Evolutionary conservation across 1,140 invertebrate species (phyloP), one percentile per base, ranked within the genome.

Genomic region (Zaprionus tsacasi): DNA sequence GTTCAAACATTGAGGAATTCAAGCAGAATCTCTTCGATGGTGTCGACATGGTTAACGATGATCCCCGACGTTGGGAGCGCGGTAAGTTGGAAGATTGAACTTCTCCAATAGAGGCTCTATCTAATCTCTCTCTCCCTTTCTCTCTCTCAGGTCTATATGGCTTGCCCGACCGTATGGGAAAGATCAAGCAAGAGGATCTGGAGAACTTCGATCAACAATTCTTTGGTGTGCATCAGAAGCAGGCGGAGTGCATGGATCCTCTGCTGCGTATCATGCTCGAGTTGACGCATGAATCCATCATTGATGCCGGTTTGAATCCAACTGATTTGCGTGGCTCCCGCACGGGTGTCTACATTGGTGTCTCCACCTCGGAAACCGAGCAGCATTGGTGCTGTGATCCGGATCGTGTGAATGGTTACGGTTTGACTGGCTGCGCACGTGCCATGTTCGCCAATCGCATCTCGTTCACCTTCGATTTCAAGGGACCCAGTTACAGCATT

Each of bases 371-470:
- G 40, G 98, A 99, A 92, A 95, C 96, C 4, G 96, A 97, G 76
- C 97, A 98, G 89, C 95, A 94, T 77, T 98, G 96, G 95, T 95
- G 95, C 13, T 81, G 85, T 17, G 95, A 97, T 92, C 94, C 95
- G 0, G 96, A 97, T 48, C 94, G 95, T 81, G 95, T 98, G 1
- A 98, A 96, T 90, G 98, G 98, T 61, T 99, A 99, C 93, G 97
- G 96, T 36, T 93, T 99, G 76, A 98, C 97, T 3, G 98, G 98
- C 25, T 98, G 98, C 93, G 96, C 96, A 59, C 94, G 97, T 45
- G 97, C 98, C 30, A 99, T 99, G 98, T 99, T 99, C 93, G 95
- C 98, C 43, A 99, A 99, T 93, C 95, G 99, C 87, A 95, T 99
- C 38, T 99, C 98, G 0, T 99, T 96, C 93, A 96, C 98, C 10